Evolutionary conservation across 1,140 invertebrate genomes (phyloP), one percentile per base, ranked within the genome.

Genomic region (Drosophila miranda): DNA sequence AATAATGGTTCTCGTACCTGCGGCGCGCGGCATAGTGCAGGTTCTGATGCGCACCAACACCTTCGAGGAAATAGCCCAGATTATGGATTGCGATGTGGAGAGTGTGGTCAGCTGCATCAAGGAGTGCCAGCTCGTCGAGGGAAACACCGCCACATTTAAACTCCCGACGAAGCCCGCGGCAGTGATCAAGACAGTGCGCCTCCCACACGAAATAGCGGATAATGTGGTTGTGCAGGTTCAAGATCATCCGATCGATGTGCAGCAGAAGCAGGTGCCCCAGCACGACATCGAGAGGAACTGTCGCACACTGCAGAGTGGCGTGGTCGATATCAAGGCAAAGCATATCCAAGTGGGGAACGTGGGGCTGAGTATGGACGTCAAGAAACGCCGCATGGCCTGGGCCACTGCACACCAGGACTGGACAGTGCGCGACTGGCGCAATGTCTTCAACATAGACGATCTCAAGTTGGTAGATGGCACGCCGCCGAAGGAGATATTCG

Each of bases 381-480:
- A 41, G 38, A 45, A 28, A 2, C 50, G 34, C 1, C 63, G 82
- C 8, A 23, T 86, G 38, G 64, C 69, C 28, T 86, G 82, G 82
- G 82, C 82, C 0, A 57, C 7, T 0, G 78, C 74, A 6, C 82
- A 86, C 23, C 53, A 81, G 38, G 64, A 87, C 2, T 86, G 82
- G 82, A 78, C 78, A 1, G 55, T 68, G 1, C 58, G 64, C 19
- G 82, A 86, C 55, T 86, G 82, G 82, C 82, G 82, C 30, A 82
- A 86, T 42, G 75, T 87, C 3, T 82, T 86, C 34, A 86, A 87
- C 14, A 87, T 86, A 78, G 82, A 86, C 11, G 82, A 86, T n/a
- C 16, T 48, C 2, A 87, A 86, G 44, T 58, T 45, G 1, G 11
- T 8, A 9, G 58, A 59, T 3, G 70, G 46, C 9, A 19, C 43